phyloP scores from a whole-genome alignment of 2,113 vertebrate genomes.

The Thamnophis sirtalis region DNA sequence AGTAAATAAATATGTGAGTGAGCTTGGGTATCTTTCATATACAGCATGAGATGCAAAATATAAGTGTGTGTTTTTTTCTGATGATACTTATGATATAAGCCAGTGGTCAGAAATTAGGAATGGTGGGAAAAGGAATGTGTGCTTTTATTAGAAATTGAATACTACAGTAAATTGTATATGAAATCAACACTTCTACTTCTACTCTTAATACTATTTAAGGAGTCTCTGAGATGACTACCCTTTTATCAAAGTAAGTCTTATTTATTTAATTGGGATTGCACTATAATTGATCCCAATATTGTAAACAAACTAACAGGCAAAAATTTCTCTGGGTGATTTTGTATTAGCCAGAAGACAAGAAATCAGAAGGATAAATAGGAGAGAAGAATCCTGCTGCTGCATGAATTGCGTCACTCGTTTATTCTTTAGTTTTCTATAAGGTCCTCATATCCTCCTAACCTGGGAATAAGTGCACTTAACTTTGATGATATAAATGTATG shows the following conservation, averaged over 20 bases:
- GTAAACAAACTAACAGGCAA: not conserved
- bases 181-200: not conserved
- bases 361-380: not conserved
- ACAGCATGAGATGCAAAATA: not conserved
- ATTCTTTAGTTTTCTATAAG: not conserved
- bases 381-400: not conserved
- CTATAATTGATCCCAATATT: too few relatives aligned
- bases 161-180: not conserved
- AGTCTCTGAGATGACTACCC: not conserved
- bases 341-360: not conserved
- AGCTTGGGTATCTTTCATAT: not conserved
- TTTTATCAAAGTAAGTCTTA: not conserved
- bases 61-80: not conserved
- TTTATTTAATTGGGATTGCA: not conserved
- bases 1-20: not conserved
- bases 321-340: not conserved
- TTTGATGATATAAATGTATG: not conserved
- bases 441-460: not conserved
- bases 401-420: not conserved
- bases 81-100: not conserved
- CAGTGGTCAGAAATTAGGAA: not conserved
- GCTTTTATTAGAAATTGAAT: not conserved
- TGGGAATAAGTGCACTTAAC: not conserved
- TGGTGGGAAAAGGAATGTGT: not conserved
- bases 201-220: not conserved